These are phyloP conservation scores for Trichoplusia ni DNA, from an alignment of 1,140 invertebrate species.

Conservation along the genomic window DNA sequence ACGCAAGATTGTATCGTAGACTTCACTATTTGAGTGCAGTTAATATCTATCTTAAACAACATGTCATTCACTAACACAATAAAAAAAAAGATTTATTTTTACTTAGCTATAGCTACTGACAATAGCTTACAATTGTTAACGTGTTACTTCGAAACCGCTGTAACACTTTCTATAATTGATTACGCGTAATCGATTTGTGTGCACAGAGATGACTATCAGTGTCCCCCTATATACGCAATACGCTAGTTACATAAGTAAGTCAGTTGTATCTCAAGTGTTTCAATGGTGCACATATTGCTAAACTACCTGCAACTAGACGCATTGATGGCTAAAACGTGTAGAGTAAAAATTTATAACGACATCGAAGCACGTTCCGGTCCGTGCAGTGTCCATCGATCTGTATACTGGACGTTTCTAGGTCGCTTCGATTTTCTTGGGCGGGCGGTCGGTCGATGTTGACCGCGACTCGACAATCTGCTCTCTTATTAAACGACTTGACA, in stretches of 20 bases:
- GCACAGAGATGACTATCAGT: constrained; percentile 26
- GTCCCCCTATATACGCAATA: constrained; percentile 17
- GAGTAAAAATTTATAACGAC: constrained; percentile 32
- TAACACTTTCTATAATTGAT: constrained; percentile 35
- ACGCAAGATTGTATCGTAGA: no score
- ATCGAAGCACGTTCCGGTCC: constrained; percentile 31
- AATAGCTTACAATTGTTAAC: no score
- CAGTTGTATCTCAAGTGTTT: background rate
- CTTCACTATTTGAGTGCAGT: no score
- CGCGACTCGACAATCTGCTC: background rate
- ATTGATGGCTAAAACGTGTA: constrained; percentile 27
- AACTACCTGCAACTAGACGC: constrained; percentile 3
- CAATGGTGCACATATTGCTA: constrained; percentile 22
- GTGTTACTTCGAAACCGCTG: constrained; percentile 14
- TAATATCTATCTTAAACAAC: no score
- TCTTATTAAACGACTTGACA: constrained; percentile 16
- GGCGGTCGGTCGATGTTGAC: constrained; percentile 31
- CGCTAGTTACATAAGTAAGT: constrained; percentile 13
- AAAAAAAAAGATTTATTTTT: no score
- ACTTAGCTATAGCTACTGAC: no score
- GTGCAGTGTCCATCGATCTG: constrained; percentile 46
- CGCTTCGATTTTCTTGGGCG: constrained; percentile 36
- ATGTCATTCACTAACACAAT: no score
- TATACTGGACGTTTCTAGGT: constrained; percentile 47
- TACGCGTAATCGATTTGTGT: constrained; percentile 24